Evolutionary conservation across 1,140 invertebrate species (phyloP), one percentile per base, ranked within the genome.

Genomic region (Sipha flava): DNA sequence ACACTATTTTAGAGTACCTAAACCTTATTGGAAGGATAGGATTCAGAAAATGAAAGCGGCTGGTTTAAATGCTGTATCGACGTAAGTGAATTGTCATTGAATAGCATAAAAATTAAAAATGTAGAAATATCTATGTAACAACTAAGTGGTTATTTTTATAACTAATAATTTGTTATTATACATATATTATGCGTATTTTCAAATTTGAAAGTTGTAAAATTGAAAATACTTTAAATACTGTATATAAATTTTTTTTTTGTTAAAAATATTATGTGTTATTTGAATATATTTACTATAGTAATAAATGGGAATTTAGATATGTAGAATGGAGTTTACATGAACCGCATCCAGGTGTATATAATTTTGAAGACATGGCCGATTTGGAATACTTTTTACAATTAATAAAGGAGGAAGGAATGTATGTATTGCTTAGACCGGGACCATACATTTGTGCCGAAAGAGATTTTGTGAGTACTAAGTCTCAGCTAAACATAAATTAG

Each of bases 1-100:
- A 81, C 95, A 98, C 85, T 98, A 98, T 85, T 96, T 95, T 84
- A 88, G 96, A 7, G 89, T 95, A 0, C 94, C 94, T 2, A 89
- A 89, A 40, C 87, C 89, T 47, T 92, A 93, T 83, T 98, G 96
- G 96, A 86, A 90, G 81, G 92, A 96, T 82, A 88, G 95, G 81
- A 86, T 98, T 62, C 85, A 88, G 43, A 95, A 95, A 85, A 89
- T 96, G 82, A 88, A 92, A 84, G 90, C 92, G 21, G 80, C 80
- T 40, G 82, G 82, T 14, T 70, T 80, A 31, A 81, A 82, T 40
- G 80, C 81, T 52, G 47, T 83, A 26, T 79, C 82, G 37, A 83
- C 82, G 82, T 83, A 26, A 82, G 81, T 82, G 37, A 29, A 43
- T 45, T n/a, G 16, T 54, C 10, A 14, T 57, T 3, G 5, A 23